Percentiles rank a stretch among this genome's conserved stretches.
These are phyloP conservation scores for Lophura nycthemera DNA, from an alignment of 2,113 vertebrate species.

Conservation along the genomic window DNA sequence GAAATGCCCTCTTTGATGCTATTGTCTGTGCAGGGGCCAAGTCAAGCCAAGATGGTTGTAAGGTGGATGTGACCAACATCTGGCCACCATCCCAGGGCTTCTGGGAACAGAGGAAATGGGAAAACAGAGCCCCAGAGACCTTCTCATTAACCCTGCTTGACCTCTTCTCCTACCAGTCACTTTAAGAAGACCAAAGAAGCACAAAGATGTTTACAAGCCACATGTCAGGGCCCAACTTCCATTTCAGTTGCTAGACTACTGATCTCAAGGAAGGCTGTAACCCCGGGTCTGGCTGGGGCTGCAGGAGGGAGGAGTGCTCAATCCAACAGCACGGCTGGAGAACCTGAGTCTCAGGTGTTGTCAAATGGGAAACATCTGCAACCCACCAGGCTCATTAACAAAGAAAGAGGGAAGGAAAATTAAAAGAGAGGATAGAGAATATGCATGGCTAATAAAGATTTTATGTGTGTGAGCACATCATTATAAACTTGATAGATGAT, in stretches of 20 bases:
- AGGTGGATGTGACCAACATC: not conserved
- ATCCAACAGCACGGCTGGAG: accelerated
- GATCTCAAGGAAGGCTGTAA: not conserved
- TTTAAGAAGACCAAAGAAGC: not conserved
- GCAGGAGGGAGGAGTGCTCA: not conserved
- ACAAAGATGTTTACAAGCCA: not conserved
- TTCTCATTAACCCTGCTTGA: not conserved
- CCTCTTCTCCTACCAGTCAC: not conserved
- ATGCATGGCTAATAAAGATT: slow-evolving; percentile 45
- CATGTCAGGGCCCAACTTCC: not conserved
- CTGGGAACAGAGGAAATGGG: not conserved
- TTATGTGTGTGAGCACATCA: slow-evolving; percentile 15
- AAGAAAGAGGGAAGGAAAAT: slow-evolving; percentile 42
- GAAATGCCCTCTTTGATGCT: accelerated
- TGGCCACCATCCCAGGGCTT: not conserved
- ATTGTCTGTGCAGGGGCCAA: accelerated
- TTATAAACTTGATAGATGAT: slow-evolving; percentile 30
- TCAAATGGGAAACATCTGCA: slow-evolving; percentile 34
- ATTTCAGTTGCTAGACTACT: not conserved
- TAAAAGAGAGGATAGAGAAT: slow-evolving; percentile 43
- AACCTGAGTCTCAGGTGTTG: slow-evolving; percentile 7
- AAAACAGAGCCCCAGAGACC: not conserved
- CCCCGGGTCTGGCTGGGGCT: not conserved
- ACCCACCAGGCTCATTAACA: slow-evolving; percentile 30
- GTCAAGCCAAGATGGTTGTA: not conserved